These are phyloP conservation scores for Drosophila jambulina DNA, from an alignment of 1,140 invertebrate genomes.

Conservation along the genomic window DNA sequence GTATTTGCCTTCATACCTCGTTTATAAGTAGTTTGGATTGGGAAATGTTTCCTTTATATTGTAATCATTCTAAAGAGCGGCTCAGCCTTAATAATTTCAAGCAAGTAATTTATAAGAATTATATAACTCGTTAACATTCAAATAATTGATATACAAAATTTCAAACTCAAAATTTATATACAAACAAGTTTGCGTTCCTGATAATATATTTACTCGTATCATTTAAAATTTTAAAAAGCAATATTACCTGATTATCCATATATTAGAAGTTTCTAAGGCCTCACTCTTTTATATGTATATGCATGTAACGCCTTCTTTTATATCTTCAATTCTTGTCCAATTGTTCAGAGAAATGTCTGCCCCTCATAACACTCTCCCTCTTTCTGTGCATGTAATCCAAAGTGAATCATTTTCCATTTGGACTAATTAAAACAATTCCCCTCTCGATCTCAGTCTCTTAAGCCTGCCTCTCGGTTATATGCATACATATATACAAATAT, in stretches of 20 bases:
- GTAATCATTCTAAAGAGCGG: background rate
- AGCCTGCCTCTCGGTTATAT: slow-evolving; percentile 8
- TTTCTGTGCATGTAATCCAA: background rate
- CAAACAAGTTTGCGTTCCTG: background rate
- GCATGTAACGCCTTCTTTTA: background rate
- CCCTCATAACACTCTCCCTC: slow-evolving; percentile 10
- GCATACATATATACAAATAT: background rate
- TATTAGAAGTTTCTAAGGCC: no score
- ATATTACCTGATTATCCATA: background rate
- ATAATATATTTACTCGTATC: background rate
- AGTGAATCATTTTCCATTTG: slow-evolving; percentile 49
- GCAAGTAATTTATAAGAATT: background rate
- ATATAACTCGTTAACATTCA: background rate
- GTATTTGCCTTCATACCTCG: background rate
- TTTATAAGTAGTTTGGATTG: background rate
- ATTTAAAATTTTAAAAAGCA: background rate
- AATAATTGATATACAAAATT: no score
- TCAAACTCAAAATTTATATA: background rate
- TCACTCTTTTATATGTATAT: background rate
- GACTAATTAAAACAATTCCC: slow-evolving; percentile 44
- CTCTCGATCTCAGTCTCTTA: background rate
- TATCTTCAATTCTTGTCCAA: background rate
- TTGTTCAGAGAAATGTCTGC: slow-evolving; percentile 9
- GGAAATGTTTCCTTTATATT: background rate
- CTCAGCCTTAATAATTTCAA: background rate